phyloP scores from a whole-genome alignment of 2,888 invertebrate species.

The Drosophila tripunctata region DNA sequence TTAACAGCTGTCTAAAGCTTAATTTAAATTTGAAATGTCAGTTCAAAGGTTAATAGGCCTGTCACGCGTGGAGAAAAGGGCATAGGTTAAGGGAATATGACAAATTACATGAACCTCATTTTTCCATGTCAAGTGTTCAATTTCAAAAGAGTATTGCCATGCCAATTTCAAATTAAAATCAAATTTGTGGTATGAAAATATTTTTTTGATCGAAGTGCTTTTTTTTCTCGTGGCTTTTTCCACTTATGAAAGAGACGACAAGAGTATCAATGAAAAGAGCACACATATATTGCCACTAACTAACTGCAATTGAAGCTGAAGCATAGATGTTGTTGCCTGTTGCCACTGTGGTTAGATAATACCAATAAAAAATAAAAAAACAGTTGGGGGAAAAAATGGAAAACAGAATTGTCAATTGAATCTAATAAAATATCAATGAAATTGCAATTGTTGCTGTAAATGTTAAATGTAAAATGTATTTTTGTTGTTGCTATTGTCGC shows the following conservation, averaged over 20 bases:
- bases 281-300: slow-evolving; percentile 8
- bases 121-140: slow-evolving; percentile 23
- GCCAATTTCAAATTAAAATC: slow-evolving; percentile 60
- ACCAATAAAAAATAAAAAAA: slow-evolving; percentile 11
- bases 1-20: not conserved
- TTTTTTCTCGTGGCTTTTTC: slow-evolving; percentile 22
- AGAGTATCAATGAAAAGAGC: not conserved
- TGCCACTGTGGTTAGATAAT: slow-evolving; percentile 27
- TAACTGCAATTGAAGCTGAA: slow-evolving; percentile 12
- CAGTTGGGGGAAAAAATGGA: not conserved
- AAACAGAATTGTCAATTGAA: slow-evolving; percentile 47
- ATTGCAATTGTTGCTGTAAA: slow-evolving; percentile 26
- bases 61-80: slow-evolving; percentile 3
- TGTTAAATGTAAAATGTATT: not conserved
- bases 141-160: slow-evolving; percentile 30
- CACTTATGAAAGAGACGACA: not conserved
- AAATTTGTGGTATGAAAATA: slow-evolving; percentile 46
- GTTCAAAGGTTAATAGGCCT: slow-evolving; percentile 1
- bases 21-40: not conserved
- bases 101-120: slow-evolving; percentile 8
- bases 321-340: slow-evolving; percentile 21
- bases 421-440: slow-evolving; percentile 53
- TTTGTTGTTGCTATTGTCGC: slow-evolving; percentile 12
- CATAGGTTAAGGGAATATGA: not conserved
- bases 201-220: slow-evolving; percentile 35